These are phyloP conservation scores for Palythoa grandiflora DNA, from an alignment of 92 coral and sea anemone genomes.

Conservation along the genomic window DNA sequence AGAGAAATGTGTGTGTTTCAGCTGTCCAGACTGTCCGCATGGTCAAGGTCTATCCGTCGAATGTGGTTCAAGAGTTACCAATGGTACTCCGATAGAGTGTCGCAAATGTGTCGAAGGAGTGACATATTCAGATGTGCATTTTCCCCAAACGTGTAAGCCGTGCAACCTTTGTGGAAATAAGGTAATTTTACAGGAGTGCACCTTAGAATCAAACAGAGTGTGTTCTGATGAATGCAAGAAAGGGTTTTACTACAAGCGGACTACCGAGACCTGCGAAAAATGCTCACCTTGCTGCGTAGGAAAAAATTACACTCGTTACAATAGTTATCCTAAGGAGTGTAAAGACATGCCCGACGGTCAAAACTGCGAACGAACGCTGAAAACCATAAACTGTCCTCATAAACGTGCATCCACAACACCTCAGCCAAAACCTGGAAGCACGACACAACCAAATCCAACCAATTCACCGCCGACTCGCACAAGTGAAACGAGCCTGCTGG, in stretches of 20 bases:
- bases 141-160: background rate
- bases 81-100: background rate
- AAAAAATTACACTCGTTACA: background rate
- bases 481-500: too few species aligned
- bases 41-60: background rate
- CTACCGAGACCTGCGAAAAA: background rate
- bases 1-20: background rate
- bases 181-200: background rate
- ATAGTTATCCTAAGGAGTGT: background rate
- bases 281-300: background rate
- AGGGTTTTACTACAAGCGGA: background rate
- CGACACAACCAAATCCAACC: background rate
- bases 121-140: conserved; percentile 1
- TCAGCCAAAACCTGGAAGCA: background rate
- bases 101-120: background rate
- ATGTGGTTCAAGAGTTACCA: background rate
- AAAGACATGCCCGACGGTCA: background rate
- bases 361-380: background rate
- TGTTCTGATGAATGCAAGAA: background rate
- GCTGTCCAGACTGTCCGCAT: background rate
- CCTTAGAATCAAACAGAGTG: background rate
- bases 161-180: background rate
- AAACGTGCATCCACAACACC: background rate
- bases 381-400: background rate
- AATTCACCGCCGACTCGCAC: background rate